Conservation (phyloP, 2,888 invertebrate genomes). For the Trachelus troglodyta region DNA sequence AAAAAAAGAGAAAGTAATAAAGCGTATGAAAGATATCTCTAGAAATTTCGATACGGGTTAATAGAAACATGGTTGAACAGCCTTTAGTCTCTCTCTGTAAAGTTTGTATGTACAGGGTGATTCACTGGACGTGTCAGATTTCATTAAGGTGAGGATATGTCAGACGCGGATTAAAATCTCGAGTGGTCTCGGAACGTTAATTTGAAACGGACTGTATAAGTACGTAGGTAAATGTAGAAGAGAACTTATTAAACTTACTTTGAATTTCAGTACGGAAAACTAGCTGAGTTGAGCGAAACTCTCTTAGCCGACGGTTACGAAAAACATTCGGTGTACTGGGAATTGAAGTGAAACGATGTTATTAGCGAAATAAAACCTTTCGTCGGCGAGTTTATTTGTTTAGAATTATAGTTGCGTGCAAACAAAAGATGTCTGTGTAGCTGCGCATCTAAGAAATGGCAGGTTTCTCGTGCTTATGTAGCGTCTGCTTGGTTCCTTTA, state of each 20-base stretch:
- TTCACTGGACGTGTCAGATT: not conserved
- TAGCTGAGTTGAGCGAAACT: not conserved
- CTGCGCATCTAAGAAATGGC: not conserved
- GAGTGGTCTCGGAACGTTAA: not conserved
- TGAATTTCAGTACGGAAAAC: not conserved
- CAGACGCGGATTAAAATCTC: not conserved
- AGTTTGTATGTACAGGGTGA: not conserved
- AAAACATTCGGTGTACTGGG: not conserved
- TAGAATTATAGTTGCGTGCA: constrained; percentile 17
- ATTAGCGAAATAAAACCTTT: constrained; percentile 27
- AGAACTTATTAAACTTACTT: not conserved
- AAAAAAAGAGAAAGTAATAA: not conserved
- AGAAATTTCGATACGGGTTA: not conserved
- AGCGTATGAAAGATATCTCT: too few species aligned
- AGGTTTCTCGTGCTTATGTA: not conserved
- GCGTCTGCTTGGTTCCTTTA: not conserved
- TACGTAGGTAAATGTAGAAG: not conserved
- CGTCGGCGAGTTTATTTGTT: constrained; percentile 18
- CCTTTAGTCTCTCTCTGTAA: not conserved
- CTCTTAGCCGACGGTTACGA: not conserved
- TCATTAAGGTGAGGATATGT: not conserved
- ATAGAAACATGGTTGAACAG: not conserved
- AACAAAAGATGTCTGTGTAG: not conserved
- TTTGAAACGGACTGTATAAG: constrained; percentile 9
- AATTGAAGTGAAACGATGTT: constrained; percentile 16